Evolutionary conservation across 1,140 invertebrate genomes (phyloP), one percentile per base, ranked within the genome.

Genomic region (Scylla paramamosain): DNA sequence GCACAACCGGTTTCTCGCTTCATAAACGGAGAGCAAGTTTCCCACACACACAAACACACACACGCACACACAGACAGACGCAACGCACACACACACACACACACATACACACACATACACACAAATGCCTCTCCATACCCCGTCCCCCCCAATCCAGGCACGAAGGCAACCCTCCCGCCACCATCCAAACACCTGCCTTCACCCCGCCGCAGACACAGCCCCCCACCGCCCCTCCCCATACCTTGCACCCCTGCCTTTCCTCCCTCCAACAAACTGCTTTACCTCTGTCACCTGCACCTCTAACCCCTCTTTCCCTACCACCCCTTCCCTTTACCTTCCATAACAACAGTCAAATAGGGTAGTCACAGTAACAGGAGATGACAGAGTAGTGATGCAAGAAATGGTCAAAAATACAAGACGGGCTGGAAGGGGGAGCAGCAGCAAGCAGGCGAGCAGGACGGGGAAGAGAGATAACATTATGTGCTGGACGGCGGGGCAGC

Each of bases 291-390:
- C 67, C 67, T 77, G 67, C 67, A n/a, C 67, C 25, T 25, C n/a
- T 20, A 77, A 77, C 20, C 67, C 67, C 67, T 77, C 20, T 20
- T 77, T 77, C 67, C 67, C 67, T 20, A 77, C 67, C 67, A 77
- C 45, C 31, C 31, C 32, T 31, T 88, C 45, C 86, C 86, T 88
- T 88, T 88, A 45, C 45, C 31, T 88, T 88, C 31, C 86, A 88
- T 20, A 88, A 46, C 32, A 88, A 45, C 28, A 32, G 45, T 10
- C 12, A 14, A 46, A 88, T 88, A 88, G 45, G 45, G 86, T 28
- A 46, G 32, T 88, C 31, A 88, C 86, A 88, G 31, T 88, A 45
- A 46, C 31, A 88, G 83, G 83, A 86, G 86, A 88, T 46, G 86
- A 88, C 86, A 88, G 86, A 88, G 31, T 39, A 46, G 45, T 32